Conservation (phyloP, 2,888 invertebrate species). For the Nemurella pictetii region DNA sequence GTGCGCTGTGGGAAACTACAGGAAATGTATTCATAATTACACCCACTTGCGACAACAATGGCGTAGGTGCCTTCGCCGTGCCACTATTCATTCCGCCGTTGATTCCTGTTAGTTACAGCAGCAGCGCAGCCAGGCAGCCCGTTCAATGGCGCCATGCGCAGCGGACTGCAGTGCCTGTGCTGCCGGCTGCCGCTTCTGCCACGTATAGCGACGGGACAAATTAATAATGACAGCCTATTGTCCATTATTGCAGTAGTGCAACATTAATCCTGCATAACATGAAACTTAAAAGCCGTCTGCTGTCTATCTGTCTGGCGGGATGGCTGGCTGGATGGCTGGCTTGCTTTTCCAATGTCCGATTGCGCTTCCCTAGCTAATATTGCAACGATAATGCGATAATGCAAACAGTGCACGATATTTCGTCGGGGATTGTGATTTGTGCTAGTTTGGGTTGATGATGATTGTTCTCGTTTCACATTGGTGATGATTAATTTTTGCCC, state of each 20-base stretch:
- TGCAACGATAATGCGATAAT: background rate
- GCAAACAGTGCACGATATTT: background rate
- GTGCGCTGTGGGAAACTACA: background rate
- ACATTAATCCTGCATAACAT: conserved; percentile 3
- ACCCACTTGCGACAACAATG: conserved; percentile 26
- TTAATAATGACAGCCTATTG: conserved; percentile 16
- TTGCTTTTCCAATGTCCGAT: background rate
- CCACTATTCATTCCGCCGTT: background rate
- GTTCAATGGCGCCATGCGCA: too few species aligned
- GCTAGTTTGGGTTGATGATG: background rate
- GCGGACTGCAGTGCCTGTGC: background rate
- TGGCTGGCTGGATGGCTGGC: background rate
- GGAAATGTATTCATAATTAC: conserved; percentile 28
- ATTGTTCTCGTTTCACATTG: background rate
- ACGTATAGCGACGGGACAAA: background rate
- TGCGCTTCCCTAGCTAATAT: background rate
- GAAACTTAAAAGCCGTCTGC: background rate
- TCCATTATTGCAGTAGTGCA: conserved; percentile 11
- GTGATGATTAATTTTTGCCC: background rate
- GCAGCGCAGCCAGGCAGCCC: background rate
- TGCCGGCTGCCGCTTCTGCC: background rate
- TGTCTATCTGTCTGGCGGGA: background rate
- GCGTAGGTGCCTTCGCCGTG: background rate
- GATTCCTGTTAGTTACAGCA: background rate
- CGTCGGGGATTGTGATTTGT: background rate